These are phyloP conservation scores for Drosophila chauvacae DNA, from an alignment of 1,140 invertebrate genomes.

Conservation along the genomic window DNA sequence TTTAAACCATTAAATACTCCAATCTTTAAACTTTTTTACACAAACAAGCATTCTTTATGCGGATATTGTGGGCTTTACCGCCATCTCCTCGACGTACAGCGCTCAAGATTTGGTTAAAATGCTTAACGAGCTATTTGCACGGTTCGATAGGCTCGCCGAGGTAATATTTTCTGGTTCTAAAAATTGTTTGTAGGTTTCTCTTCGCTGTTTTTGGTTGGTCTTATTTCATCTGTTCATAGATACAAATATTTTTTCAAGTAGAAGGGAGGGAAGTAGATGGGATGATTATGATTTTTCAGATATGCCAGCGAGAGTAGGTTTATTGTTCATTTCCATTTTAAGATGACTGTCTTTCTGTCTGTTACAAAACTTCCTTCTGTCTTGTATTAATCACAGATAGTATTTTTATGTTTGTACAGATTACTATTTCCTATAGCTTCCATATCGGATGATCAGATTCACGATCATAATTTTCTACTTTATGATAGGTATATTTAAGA, in stretches of 20 bases:
- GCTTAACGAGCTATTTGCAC: constrained; percentile 96
- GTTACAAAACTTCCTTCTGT: neutral
- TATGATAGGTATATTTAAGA: neutral
- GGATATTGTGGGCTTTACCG: constrained; percentile 97
- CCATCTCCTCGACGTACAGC: constrained; percentile 97
- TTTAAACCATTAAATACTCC: constrained; percentile 35
- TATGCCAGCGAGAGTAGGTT: constrained; percentile 32
- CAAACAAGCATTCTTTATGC: constrained; percentile 91
- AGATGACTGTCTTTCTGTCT: neutral
- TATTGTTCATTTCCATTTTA: constrained; percentile 29
- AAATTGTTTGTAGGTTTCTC: constrained; percentile 18
- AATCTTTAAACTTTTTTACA: constrained; percentile 8
- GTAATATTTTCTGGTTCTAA: constrained; percentile 85
- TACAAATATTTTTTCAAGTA: neutral
- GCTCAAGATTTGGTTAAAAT: constrained; percentile 97
- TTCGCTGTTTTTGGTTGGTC: constrained; percentile 3
- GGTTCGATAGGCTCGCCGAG: constrained; percentile 96
- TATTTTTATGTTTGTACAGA: neutral
- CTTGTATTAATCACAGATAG: neutral
- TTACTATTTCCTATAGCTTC: neutral
- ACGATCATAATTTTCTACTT: neutral
- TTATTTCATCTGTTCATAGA: constrained; percentile 50
- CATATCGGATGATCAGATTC: neutral
- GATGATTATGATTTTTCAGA: constrained; percentile 59
- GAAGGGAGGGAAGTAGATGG: neutral